Evolutionary conservation across 2,797 vertebrate species (phyloP).

Genomic region (Neosalanx taihuensis): DNA sequence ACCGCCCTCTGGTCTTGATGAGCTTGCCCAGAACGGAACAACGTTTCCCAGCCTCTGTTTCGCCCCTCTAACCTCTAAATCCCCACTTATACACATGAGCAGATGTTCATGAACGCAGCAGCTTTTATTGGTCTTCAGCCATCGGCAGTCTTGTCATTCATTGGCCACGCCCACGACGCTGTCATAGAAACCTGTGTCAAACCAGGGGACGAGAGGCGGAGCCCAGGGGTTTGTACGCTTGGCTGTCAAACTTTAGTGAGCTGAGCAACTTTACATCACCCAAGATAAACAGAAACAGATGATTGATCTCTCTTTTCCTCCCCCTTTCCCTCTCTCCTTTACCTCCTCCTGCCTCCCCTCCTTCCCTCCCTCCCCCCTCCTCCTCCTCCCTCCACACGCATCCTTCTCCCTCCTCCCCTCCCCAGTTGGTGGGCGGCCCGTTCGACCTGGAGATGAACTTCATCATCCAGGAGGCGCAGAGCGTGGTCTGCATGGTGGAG

Average conservation of each 20-base stretch:
- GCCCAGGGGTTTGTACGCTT: too few relatives aligned
- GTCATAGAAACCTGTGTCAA: not conserved
- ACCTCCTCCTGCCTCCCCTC: not conserved
- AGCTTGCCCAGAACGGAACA: not conserved
- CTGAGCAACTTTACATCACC: too few relatives aligned
- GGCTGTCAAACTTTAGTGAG: too few relatives aligned
- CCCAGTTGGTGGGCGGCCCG: slow-evolving; percentile 90
- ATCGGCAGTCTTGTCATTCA: not conserved
- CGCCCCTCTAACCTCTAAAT: slow-evolving; percentile 43
- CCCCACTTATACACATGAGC: slow-evolving; percentile 34
- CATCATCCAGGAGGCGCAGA: slow-evolving; percentile 94
- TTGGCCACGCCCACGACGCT: not conserved
- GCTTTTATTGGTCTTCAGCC: not conserved
- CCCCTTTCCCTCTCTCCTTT: not conserved
- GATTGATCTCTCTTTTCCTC: not conserved
- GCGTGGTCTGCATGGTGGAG: slow-evolving; percentile 93
- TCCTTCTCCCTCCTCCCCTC: not conserved
- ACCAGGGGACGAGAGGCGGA: too few relatives aligned
- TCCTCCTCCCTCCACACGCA: not conserved
- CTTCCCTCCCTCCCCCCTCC: not conserved
- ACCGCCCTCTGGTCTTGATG: not conserved
- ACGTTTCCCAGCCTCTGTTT: slow-evolving; percentile 12
- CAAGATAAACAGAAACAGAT: not conserved
- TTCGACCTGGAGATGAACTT: slow-evolving; percentile 99
- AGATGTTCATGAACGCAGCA: slow-evolving; percentile 26